A percentile compares a stretch with the other conserved stretches of the same genome.
These are phyloP conservation scores for Pseudoips prasinana DNA, from an alignment of 2,888 invertebrate species.

Conservation along the genomic window DNA sequence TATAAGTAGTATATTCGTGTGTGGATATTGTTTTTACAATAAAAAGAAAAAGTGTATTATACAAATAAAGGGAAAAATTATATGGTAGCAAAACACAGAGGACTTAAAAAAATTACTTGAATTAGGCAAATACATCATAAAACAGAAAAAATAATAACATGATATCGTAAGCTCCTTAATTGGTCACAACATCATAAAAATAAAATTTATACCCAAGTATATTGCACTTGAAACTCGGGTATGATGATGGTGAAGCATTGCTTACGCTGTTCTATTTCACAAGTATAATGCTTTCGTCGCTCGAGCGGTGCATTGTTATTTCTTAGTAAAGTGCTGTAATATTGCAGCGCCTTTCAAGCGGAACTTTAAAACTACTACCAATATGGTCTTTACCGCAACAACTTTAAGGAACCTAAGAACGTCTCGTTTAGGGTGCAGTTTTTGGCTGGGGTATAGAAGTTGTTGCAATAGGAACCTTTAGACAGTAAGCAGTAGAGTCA, in stretches of 20 bases:
- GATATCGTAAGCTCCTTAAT: too few relatives aligned
- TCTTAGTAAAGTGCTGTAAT: conserved; percentile 72
- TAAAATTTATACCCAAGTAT: conserved; percentile 35
- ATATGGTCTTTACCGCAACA: conserved; percentile 56
- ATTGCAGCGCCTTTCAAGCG: conserved; percentile 57
- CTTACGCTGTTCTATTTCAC: conserved; percentile 58
- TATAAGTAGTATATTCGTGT: too few relatives aligned
- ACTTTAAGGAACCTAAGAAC: conserved; percentile 49
- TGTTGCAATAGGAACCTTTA: conserved; percentile 35
- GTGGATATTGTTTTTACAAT: too few relatives aligned
- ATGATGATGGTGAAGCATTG: conserved; percentile 66
- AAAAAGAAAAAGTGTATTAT: too few relatives aligned
- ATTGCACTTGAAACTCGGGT: conserved; percentile 31
- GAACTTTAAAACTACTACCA: conserved; percentile 44
- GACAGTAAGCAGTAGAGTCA: conserved; percentile 21
- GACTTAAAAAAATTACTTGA: too few relatives aligned
- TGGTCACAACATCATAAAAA: too few relatives aligned
- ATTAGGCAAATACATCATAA: too few relatives aligned
- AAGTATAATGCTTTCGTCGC: conserved; percentile 60
- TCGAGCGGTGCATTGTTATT: conserved; percentile 71
- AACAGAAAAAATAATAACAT: too few relatives aligned
- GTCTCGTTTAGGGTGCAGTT: conserved; percentile 52
- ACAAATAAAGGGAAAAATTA: too few relatives aligned
- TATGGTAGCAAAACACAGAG: too few relatives aligned
- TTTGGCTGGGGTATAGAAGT: conserved; percentile 33